A percentile compares a stretch with the other conserved stretches of the same genome.
phyloP scores from a whole-genome alignment of 2,888 invertebrate genomes.

The Lottia gigantea region DNA sequence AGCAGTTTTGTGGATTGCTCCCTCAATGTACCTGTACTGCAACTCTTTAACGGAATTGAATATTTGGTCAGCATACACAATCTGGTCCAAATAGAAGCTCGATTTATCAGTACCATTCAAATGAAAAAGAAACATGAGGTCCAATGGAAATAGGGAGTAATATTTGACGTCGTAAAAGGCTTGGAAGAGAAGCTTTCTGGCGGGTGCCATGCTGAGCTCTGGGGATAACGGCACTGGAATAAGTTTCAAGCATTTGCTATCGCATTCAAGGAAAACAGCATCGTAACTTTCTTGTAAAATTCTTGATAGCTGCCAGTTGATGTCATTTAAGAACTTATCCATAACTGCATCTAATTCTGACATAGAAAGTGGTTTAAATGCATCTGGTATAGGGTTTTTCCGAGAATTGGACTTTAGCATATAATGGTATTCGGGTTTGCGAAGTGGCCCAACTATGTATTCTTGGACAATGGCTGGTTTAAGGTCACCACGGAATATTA shows the following conservation, averaged over 20 bases:
- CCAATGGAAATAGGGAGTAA: slow-evolving; percentile 38
- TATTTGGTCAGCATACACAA: slow-evolving; percentile 29
- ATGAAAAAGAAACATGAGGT: slow-evolving; percentile 36
- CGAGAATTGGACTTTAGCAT: slow-evolving; percentile 13
- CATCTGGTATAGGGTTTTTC: slow-evolving; percentile 29
- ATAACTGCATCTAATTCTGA: slow-evolving; percentile 24
- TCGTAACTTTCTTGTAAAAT: slow-evolving; percentile 33
- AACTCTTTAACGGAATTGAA: slow-evolving; percentile 29
- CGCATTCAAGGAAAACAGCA: slow-evolving; percentile 25
- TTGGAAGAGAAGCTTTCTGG: slow-evolving; percentile 34
- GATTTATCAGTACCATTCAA: slow-evolving; percentile 18
- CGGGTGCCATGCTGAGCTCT: slow-evolving; percentile 1
- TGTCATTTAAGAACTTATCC: slow-evolving; percentile 18
- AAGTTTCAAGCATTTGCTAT: slow-evolving; percentile 29
- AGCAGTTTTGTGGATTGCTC: slow-evolving; percentile 18
- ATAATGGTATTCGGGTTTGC: slow-evolving; percentile 27
- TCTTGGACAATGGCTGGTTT: slow-evolving; percentile 42
- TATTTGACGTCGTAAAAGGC: slow-evolving; percentile 28
- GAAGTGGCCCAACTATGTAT: slow-evolving; percentile 34
- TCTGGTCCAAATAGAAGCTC: slow-evolving; percentile 25
- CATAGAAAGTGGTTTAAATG: slow-evolving; percentile 27
- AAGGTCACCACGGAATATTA: slow-evolving; percentile 45
- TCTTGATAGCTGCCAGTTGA: slow-evolving; percentile 22
- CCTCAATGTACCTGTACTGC: slow-evolving; percentile 11
- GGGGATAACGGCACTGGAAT: slow-evolving; percentile 21